phyloP scores from a whole-genome alignment of 2,888 invertebrate species.

The Carabus problematicus region DNA sequence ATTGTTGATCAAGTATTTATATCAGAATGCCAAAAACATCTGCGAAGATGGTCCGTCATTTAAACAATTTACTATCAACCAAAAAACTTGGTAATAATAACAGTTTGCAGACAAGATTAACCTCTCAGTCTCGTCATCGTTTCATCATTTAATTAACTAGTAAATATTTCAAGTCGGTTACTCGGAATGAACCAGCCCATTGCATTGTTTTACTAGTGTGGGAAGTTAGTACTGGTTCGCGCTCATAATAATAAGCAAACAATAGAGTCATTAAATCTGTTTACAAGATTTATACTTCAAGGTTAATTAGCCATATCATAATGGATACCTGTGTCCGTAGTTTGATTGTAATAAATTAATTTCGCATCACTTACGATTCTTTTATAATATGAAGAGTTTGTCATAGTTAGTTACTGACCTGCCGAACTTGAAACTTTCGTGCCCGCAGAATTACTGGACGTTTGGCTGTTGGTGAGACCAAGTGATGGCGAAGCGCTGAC shows the following conservation, averaged over 20 bases:
- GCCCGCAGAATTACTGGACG: constrained; percentile 52
- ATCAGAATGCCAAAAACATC: constrained; percentile 46
- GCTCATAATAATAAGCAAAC: constrained; percentile 56
- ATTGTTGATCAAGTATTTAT: background rate
- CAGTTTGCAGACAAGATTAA: background rate
- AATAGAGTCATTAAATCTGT: background rate
- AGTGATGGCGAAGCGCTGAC: constrained; percentile 34
- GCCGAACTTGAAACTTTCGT: constrained; percentile 56
- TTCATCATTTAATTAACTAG: constrained; percentile 27
- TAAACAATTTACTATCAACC: constrained; percentile 38
- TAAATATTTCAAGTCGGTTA: constrained; percentile 65
- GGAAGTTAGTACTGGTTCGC: constrained; percentile 59
- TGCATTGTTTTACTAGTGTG: constrained; percentile 61
- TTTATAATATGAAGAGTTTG: background rate
- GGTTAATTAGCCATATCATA: no score
- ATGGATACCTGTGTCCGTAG: no score
- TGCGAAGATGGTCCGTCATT: constrained; percentile 15
- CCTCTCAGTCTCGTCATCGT: constrained; percentile 46
- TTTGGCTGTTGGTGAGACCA: constrained; percentile 52
- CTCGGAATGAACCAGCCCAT: constrained; percentile 70
- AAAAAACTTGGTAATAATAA: constrained; percentile 44
- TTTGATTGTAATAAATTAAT: no score
- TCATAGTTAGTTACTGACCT: no score
- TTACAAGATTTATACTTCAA: no score
- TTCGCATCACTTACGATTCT: no score